Evolutionary conservation across 2,888 invertebrate genomes (phyloP), one percentile per base, ranked within the genome.

Genomic region (Cheilosia impressa): DNA sequence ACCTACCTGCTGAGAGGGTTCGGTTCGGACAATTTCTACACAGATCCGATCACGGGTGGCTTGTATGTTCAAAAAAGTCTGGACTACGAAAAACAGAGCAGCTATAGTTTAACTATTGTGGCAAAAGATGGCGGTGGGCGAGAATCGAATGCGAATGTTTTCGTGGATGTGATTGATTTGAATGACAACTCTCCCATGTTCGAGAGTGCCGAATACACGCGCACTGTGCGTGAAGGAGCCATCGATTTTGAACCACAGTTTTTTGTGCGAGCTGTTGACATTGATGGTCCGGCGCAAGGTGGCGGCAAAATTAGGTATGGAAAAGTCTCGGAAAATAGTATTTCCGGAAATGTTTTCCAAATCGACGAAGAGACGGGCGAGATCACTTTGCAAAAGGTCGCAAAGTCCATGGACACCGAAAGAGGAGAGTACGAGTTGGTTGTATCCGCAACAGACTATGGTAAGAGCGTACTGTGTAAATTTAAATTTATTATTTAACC

Each of bases 41-140:
- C 96, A 0, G 94, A 97, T 89, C 92, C 93, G 1, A 92, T 91
- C 50, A 93, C 93, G 10, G 97, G 97, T 0, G 95, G 95, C 6
- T 90, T 97, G 9, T 95, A 93, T 79, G 94, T 97, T 0, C 93
- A 93, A 0, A 94, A 94, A 84, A 89, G 92, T 6, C 91, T 97
- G 57, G 97, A 98, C 90, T 96, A 96, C 89, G 97, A 98, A 90
- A 94, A 94, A 13, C 96, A 96, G 88, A 96, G 95, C 88, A 95
- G 95, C 77, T 97, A 96, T 87, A 96, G 96, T 77, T 91, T 97
- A 75, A 96, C 96, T 0, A 93, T 96, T 68, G 96, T 96, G 85
- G 97, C 97, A 0, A 94, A 94, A 85, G 97, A 98, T 90, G 96
- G 96, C 0, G 97, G 97, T 0, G 96, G 96, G 0, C 94, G 94